Evolutionary conservation across 2,888 invertebrate genomes (phyloP), one percentile per base, ranked within the genome.

Genomic region (Lepeophtheirus nordmannii): DNA sequence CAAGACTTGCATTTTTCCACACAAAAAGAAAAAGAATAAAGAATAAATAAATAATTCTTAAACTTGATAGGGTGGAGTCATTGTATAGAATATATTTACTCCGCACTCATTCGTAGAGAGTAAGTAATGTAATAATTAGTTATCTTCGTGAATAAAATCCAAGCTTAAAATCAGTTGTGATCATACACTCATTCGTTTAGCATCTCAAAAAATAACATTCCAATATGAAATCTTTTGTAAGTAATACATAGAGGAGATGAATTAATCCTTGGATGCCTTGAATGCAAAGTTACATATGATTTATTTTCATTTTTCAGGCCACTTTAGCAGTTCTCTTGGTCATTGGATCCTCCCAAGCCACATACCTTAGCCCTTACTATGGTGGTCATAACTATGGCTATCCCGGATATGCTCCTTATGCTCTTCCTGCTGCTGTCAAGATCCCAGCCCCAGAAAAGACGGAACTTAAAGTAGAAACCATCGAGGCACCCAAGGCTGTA

Each of bases 221-320:
- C 63, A 63, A 20, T 22, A 63, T 63, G 63, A 63, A 63, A n/a
- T 17, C 63, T 23, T 53, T 63, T 22, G 63, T 63, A 38, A 63
- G 63, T 53, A 46, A 46, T 17, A n/a, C n/a, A 41, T 41, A 10
- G 14, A n/a, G 53, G 7, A 30, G 2, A 46, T 46, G 5, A 46
- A 41, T n/a, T n/a, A n/a, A n/a, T n/a, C n/a, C n/a, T n/a, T n/a
- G n/a, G n/a, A n/a, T 41, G 10, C 41, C 14, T 41, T 41, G 14
- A 14, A 11, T 41, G 41, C 10, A 41, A 11, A 14, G 14, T 11
- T 41, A 41, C 10, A 11, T 14, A 41, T 11, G 41, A 10, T 10
- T 46, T 41, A 14, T 41, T 17, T 46, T n/a, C 8, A 46, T 46
- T 46, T 46, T 46, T 8, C 8, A 46, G 53, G 8, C 53, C 5